phyloP scores from a whole-genome alignment of 2,113 vertebrate genomes.

The Oreochromis tanganicae region DNA sequence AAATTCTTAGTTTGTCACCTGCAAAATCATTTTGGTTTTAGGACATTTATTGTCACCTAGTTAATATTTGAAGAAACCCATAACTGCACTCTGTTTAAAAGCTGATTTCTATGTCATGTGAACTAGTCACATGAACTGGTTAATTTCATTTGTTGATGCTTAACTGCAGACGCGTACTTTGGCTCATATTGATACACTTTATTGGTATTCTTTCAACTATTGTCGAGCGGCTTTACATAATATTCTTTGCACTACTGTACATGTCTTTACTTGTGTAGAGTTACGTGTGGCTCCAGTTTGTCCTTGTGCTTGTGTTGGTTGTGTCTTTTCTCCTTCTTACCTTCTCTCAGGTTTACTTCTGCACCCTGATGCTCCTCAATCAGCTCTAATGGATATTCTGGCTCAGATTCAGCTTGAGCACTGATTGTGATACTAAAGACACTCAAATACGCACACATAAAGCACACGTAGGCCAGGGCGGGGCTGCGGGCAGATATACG shows the following conservation, averaged over 20 bases:
- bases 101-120: background rate
- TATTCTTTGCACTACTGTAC: background rate
- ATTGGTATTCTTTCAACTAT: background rate
- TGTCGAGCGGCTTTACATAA: background rate
- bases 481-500: conserved; percentile 12
- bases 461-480: conserved; percentile 14
- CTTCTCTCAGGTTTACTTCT: conserved; percentile 68
- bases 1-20: background rate
- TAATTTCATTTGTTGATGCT: background rate
- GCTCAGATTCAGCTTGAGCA: conserved; percentile 55
- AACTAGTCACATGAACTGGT: background rate
- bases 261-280: background rate
- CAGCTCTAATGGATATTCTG: conserved; percentile 74
- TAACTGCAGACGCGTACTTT: fast-evolving
- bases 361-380: conserved; percentile 67
- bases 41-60: background rate
- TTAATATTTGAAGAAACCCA: background rate
- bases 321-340: conserved; percentile 35
- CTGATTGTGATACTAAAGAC: conserved; percentile 44
- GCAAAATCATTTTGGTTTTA: background rate
- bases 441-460: background rate
- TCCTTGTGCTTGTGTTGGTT: background rate
- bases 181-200: background rate
- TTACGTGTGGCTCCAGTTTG: background rate
- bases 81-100: background rate